Conservation (phyloP, 2,113 vertebrate species). For the Cephalopterus ornatus region DNA sequence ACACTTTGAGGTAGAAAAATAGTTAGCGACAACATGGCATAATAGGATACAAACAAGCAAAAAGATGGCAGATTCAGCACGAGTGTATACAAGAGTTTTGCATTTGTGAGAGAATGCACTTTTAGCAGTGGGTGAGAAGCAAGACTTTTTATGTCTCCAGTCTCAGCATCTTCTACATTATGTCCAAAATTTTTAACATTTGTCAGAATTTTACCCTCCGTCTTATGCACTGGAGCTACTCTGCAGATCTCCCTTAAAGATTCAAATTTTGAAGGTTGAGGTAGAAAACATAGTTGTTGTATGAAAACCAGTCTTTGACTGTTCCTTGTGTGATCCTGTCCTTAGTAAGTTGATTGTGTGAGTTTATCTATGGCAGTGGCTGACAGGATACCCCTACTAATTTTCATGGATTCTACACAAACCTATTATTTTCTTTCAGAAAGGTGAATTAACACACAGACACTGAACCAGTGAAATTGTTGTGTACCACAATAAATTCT, state of each 20-base stretch:
- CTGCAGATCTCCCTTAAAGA: neutral
- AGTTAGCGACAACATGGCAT: neutral
- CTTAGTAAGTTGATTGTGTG: neutral
- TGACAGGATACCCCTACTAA: rapidly evolving
- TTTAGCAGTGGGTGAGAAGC: neutral
- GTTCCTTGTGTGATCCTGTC: neutral
- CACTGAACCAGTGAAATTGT: neutral
- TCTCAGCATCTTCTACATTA: neutral
- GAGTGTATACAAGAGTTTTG: neutral
- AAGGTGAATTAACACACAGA: neutral
- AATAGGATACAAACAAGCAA: neutral
- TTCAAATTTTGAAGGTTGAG: neutral
- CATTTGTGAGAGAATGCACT: neutral
- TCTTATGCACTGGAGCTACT: neutral
- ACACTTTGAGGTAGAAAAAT: neutral
- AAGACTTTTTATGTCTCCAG: neutral
- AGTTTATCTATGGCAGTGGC: neutral
- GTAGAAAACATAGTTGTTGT: neutral
- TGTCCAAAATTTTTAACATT: neutral
- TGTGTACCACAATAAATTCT: neutral
- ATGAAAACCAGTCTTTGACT: neutral
- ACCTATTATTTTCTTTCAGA: neutral
- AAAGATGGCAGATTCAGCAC: neutral
- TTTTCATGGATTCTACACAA: neutral
- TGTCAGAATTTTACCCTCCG: neutral